Percentiles rank a stretch among this genome's conserved stretches.
Evolutionary conservation across 2,113 vertebrate genomes (phyloP).

Genomic region (Candoia aspera): DNA sequence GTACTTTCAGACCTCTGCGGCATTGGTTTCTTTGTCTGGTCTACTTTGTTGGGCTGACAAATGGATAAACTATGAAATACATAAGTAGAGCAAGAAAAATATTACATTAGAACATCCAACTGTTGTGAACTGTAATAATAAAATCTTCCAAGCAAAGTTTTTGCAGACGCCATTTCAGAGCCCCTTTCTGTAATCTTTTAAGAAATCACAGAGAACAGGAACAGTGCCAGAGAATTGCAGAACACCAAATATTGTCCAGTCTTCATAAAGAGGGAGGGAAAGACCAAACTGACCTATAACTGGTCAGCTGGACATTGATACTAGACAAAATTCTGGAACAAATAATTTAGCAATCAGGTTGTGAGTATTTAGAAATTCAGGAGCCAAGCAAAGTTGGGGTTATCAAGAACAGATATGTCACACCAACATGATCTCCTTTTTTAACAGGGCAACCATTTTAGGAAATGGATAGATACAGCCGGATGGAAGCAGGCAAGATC

Average conservation of each 20-base stretch:
- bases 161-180: neutral
- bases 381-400: neutral
- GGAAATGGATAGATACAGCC: neutral
- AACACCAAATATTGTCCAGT: neutral
- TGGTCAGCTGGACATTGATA: neutral
- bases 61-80: neutral
- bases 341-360: neutral
- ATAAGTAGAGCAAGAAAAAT: neutral
- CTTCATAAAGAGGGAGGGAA: neutral
- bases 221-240: neutral
- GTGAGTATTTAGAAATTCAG: neutral
- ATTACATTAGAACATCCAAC: neutral
- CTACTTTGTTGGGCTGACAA: neutral
- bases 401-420: neutral
- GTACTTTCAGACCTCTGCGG: neutral
- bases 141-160: neutral
- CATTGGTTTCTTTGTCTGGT: neutral
- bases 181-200: neutral
- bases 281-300: neutral
- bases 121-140: neutral
- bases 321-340: neutral
- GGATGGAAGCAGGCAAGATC: conserved; percentile 30
- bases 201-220: neutral
- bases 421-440: neutral
- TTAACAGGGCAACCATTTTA: neutral